These are phyloP conservation scores for Chymomyza amoena DNA, from an alignment of 2,888 invertebrate species.

Conservation along the genomic window DNA sequence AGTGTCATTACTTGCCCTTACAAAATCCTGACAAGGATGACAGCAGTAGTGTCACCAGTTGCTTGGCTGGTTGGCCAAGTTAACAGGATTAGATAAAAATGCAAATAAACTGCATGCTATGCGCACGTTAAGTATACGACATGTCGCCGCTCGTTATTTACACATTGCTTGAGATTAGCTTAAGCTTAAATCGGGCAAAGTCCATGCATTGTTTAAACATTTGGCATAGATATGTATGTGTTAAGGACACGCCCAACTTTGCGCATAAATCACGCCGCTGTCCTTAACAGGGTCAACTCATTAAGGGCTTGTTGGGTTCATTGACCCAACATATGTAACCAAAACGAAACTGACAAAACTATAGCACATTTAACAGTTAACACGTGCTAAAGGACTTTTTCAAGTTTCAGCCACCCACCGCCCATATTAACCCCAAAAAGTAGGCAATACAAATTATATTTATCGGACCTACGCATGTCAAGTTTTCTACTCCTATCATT, in stretches of 20 bases:
- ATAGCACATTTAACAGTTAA: neutral
- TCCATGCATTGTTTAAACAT: constrained; percentile 1
- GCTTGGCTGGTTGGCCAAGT: constrained; percentile 39
- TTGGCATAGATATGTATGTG: constrained; percentile 8
- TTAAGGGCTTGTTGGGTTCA: constrained; percentile 33
- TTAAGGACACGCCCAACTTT: constrained; percentile 5
- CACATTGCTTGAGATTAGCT: constrained; percentile 43
- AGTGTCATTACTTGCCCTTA: constrained; percentile 46
- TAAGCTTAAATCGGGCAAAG: constrained; percentile 34
- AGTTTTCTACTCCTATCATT: constrained; percentile 1
- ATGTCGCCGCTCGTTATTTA: constrained; percentile 38
- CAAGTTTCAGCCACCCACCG: neutral
- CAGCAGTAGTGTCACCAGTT: constrained; percentile 53
- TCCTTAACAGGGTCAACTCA: constrained; percentile 19
- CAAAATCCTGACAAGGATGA: constrained; percentile 54
- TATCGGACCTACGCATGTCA: constrained; percentile 59
- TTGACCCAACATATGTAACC: constrained; percentile 22
- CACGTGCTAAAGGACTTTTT: neutral
- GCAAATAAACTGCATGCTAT: constrained; percentile 58
- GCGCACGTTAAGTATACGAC: constrained; percentile 48
- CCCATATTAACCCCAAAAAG: constrained; percentile 15
- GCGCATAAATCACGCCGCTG: constrained; percentile 45
- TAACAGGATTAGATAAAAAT: constrained; percentile 65
- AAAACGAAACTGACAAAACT: neutral
- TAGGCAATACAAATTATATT: constrained; percentile 46